Base-by-base conservation (phyloP, 2,888 invertebrate genomes). In the Plemyria rubiginata region DNA sequence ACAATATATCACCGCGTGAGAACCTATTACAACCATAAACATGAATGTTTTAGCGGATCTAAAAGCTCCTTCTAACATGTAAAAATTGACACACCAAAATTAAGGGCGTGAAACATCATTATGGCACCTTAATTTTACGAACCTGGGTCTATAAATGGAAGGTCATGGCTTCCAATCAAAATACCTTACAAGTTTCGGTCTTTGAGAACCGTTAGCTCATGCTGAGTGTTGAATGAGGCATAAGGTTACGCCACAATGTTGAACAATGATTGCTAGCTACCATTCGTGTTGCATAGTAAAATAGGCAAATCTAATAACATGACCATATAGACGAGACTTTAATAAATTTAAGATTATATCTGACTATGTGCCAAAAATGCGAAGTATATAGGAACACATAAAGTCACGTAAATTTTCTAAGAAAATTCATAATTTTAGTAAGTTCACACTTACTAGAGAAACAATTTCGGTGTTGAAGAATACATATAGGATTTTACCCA, bases 91-190 rank as follows among this genome's bases (percentile, higher is more conserved):
- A 75, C 68, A 66, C 54, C 60, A 56, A 71, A 68, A 73, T 71
- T 70, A 71, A 68, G 71, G 67, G 68, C 66, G 67, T 66, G 52
- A 70, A 71, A 66, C 66, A 68, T 54, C 70, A 48, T 68, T 66
- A 62, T 70, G 68, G 69, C 68, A 66, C 63, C 65, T 55, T 68
- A 65, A 68, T 70, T 71, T 69, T 70, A 70, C 69, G 70, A 70
- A 73, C 65, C 60, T 66, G 67, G 68, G 68, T 73, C 74, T 70
- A 75, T 74, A 81, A 78, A 79, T 77, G 73, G 77, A 79, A 80
- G 83, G 82, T 84, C 81, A 77, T 52, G 71, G 68, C 76, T 79
- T 79, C 78, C 81, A 81, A 87, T 85, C 85, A 84, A 85, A 83
- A 87, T 84, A 81, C 78, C 82, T 81, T 77, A 75, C 76, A 81